Evolutionary conservation across 2,888 invertebrate genomes (phyloP).

Genomic region (Cheilosia soror): DNA sequence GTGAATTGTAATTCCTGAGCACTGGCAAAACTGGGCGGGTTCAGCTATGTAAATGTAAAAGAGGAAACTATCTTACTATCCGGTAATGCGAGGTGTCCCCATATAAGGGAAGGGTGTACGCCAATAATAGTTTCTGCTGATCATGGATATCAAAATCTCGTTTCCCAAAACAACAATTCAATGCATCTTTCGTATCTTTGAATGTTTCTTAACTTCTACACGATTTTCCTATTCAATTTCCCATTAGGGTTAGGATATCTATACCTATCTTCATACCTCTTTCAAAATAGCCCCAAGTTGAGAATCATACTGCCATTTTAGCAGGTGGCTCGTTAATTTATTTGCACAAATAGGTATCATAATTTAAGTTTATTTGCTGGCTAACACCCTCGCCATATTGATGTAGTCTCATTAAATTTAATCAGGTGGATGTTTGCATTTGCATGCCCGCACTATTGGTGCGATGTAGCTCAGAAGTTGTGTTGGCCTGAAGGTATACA

Average conservation of each 20-base stretch:
- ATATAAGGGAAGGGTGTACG: no score
- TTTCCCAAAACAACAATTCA: no score
- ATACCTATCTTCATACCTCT: not conserved
- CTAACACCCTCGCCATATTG: conserved; percentile 4
- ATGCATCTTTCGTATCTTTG: no score
- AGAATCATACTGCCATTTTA: not conserved
- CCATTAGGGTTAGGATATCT: not conserved
- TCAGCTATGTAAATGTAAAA: no score
- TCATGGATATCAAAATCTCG: no score
- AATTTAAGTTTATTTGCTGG: conserved; percentile 3
- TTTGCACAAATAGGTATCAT: conserved; percentile 11
- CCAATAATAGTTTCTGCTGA: no score
- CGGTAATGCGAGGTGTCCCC: no score
- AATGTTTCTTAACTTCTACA: not conserved
- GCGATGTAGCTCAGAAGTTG: not conserved
- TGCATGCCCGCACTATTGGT: not conserved
- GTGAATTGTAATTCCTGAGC: no score
- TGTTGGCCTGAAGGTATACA: not conserved
- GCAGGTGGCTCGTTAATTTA: conserved; percentile 11
- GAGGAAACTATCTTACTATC: no score
- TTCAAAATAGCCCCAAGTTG: not conserved
- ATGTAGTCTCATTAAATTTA: conserved; percentile 27
- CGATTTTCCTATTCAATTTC: not conserved
- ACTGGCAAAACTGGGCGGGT: no score
- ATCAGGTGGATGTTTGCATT: not conserved